Percentiles rank a stretch among this genome's conserved stretches.
Evolutionary conservation across 2,888 invertebrate species (phyloP).

Genomic region (Catonia carolina): DNA sequence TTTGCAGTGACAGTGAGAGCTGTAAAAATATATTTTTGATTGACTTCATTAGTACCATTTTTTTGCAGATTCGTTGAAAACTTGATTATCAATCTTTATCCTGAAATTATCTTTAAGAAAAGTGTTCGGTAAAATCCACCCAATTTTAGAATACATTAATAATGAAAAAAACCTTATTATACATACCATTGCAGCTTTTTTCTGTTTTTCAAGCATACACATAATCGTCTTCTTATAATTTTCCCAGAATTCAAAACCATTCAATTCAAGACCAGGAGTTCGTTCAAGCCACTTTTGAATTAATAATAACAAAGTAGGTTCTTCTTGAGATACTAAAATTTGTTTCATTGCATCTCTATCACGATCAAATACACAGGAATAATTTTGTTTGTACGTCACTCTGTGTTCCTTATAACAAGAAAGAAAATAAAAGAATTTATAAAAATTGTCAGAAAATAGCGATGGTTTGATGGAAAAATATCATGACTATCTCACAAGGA

Average conservation of each 20-base stretch:
- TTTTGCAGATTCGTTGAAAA: too few species aligned
- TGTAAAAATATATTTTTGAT: too few species aligned
- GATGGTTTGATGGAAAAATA: too few species aligned
- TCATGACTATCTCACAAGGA: too few species aligned
- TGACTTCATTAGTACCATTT: too few species aligned
- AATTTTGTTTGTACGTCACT: slow-evolving; percentile 90
- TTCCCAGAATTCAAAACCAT: slow-evolving; percentile 90
- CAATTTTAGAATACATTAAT: too few species aligned
- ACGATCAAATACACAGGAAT: slow-evolving; percentile 76
- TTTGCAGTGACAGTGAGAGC: too few species aligned
- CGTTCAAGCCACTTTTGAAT: slow-evolving; percentile 91
- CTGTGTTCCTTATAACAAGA: slow-evolving; percentile 60
- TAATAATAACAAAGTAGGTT: slow-evolving; percentile 76
- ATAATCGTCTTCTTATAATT: slow-evolving; percentile 74
- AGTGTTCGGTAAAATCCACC: too few species aligned
- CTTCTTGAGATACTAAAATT: slow-evolving; percentile 63
- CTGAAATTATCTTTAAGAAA: too few species aligned
- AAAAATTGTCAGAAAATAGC: not conserved
- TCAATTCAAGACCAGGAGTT: slow-evolving; percentile 81
- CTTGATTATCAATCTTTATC: too few species aligned
- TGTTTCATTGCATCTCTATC: slow-evolving; percentile 55
- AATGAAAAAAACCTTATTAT: too few species aligned
- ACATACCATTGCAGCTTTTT: slow-evolving; percentile 54
- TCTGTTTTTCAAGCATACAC: slow-evolving; percentile 62
- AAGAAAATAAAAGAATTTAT: not conserved